These are phyloP conservation scores for Lepilemur septentrionalis DNA, from an alignment of 2,797 vertebrate species.

Conservation along the genomic window DNA sequence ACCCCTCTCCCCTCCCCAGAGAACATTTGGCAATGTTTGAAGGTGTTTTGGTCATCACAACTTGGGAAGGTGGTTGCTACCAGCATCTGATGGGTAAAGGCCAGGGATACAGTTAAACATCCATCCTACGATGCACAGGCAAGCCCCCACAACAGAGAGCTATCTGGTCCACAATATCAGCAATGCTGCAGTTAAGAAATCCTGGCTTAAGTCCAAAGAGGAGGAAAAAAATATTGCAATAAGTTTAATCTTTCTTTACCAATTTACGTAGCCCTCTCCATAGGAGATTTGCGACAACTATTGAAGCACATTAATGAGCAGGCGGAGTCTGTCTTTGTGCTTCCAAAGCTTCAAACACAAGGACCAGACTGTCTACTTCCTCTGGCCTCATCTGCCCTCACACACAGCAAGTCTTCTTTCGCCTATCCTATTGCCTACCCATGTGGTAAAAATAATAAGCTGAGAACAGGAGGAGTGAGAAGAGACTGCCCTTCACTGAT, in stretches of 20 bases:
- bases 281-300: not conserved
- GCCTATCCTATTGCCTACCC: not conserved
- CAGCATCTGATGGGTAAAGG: not conserved
- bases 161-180: not conserved
- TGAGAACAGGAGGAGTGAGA: rapidly evolving
- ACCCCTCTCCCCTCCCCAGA: not conserved
- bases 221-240: not conserved
- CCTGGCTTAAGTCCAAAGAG: not conserved
- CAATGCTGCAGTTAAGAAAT: not conserved
- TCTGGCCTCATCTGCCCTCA: not conserved
- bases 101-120: not conserved
- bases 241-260: not conserved
- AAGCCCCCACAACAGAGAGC: not conserved
- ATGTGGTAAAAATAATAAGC: not conserved
- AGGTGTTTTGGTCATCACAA: not conserved
- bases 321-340: not conserved
- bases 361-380: not conserved
- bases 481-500: not conserved
- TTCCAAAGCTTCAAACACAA: not conserved
- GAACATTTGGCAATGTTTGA: not conserved
- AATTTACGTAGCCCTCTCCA: not conserved
- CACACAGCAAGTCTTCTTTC: not conserved
- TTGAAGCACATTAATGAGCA: not conserved
- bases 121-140: too few species aligned
- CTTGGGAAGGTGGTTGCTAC: not conserved